Evolutionary conservation across 2,888 invertebrate genomes (phyloP), one percentile per base, ranked within the genome.

Genomic region (Parnassius orleans): DNA sequence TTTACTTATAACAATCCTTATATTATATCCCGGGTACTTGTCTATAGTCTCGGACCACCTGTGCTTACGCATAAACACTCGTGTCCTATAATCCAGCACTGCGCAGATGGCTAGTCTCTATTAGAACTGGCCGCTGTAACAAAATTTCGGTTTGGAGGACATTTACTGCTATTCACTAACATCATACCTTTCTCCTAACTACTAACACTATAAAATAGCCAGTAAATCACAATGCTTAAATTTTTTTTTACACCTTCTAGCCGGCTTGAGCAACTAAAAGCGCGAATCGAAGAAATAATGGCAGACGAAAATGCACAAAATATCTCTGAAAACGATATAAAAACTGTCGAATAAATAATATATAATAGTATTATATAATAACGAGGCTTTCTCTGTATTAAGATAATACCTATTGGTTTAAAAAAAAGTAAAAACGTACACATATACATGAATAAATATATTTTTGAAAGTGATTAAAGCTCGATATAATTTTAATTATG

Each of bases 221-320:
- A 19, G 19, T 19, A 19, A 14, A 47, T 11, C 33, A 10, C 33
- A 19, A 51, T 65, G 53, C 65, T 62, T 50, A 61, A 53, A 57
- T 33, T 47, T 64, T 68, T 75, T 77, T 76, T 70, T 66, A 64
- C 61, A 68, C 68, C 69, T 87, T 87, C 71, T 89, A 89, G 89
- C 78, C 85, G 86, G 61, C 83, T 90, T 72, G 72, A 74, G 74
- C 78, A 65, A 71, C 85, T 90, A 72, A 87, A 83, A 85, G 61
- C 70, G 60, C 80, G 79, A 66, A 78, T 90, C 65, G 87, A 87
- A 76, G 87, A 84, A 62, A 83, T 81, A 67, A 86, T 87, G 80
- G 65, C 66, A 33, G 63, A 63, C 1, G 66, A 65, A 61, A 65
- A 59, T 56, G 41, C 59, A 48, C 63, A 65, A 54, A 61, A 12